phyloP scores from a whole-genome alignment of 2,113 vertebrate species.

The Rhynchomys soricoides region DNA sequence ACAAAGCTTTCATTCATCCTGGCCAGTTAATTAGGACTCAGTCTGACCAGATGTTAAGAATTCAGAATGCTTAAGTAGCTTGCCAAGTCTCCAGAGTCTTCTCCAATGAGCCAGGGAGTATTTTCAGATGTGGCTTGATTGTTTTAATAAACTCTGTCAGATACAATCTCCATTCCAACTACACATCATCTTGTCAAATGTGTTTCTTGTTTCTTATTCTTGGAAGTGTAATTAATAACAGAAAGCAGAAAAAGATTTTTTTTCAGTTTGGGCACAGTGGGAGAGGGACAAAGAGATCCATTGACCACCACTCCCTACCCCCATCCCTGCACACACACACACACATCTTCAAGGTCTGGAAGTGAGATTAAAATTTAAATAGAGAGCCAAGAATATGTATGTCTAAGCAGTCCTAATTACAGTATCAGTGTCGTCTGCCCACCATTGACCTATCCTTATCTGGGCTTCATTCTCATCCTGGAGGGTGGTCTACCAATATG shows the following conservation, averaged over 20 bases:
- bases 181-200: background rate
- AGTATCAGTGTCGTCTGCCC: background rate
- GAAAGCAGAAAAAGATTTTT: background rate
- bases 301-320: background rate
- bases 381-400: background rate
- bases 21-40: background rate
- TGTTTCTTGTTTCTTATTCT: background rate
- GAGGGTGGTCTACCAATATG: background rate
- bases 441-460: background rate
- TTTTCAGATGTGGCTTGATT: background rate
- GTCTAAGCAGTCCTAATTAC: background rate
- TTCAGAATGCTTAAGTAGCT: constrained; percentile 21
- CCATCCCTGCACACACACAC: background rate
- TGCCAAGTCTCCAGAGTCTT: background rate
- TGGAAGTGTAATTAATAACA: background rate
- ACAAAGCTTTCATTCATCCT: constrained; percentile 43
- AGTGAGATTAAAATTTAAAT: background rate
- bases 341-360: background rate
- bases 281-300: background rate
- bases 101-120: background rate
- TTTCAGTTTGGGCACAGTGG: background rate
- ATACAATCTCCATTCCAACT: background rate
- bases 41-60: constrained; percentile 1
- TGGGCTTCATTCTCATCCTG: background rate
- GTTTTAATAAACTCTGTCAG: background rate